These are phyloP conservation scores for Philopotamus ludificatus DNA, from an alignment of 1,140 invertebrate genomes.

Conservation along the genomic window DNA sequence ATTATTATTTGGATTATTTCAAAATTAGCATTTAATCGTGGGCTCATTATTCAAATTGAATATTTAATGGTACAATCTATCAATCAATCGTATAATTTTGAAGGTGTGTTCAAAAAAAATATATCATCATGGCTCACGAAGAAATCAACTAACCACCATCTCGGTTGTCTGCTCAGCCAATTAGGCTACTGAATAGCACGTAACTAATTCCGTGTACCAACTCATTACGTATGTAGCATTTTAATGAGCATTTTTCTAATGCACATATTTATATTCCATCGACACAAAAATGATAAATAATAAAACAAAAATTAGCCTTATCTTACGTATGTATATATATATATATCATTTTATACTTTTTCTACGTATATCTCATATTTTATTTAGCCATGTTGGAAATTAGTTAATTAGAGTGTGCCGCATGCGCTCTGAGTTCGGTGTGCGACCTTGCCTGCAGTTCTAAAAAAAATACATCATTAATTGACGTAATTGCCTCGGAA, in stretches of 20 bases:
- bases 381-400: not conserved
- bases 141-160: conserved; percentile 14
- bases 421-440: not conserved
- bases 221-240: conserved; percentile 19
- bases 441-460: not conserved
- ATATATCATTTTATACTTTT: too few relatives aligned
- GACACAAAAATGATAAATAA: too few relatives aligned
- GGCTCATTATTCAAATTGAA: conserved; percentile 15
- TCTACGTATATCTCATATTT: not conserved
- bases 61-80: conserved; percentile 14
- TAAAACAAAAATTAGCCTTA: too few relatives aligned
- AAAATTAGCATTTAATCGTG: conserved; percentile 8
- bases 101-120: conserved; percentile 1
- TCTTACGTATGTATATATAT: too few relatives aligned
- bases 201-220: conserved; percentile 22
- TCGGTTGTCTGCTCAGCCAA: conserved; percentile 23
- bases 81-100: conserved; percentile 12
- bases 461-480: conserved; percentile 37
- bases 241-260: conserved; percentile 25
- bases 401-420: not conserved
- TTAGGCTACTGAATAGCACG: conserved; percentile 29
- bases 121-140: conserved; percentile 5
- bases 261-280: not conserved
- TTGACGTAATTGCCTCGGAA: conserved; percentile 39
- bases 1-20: not conserved